These are phyloP conservation scores for Ascaphus truei DNA, from an alignment of 2,113 vertebrate genomes.

Conservation along the genomic window DNA sequence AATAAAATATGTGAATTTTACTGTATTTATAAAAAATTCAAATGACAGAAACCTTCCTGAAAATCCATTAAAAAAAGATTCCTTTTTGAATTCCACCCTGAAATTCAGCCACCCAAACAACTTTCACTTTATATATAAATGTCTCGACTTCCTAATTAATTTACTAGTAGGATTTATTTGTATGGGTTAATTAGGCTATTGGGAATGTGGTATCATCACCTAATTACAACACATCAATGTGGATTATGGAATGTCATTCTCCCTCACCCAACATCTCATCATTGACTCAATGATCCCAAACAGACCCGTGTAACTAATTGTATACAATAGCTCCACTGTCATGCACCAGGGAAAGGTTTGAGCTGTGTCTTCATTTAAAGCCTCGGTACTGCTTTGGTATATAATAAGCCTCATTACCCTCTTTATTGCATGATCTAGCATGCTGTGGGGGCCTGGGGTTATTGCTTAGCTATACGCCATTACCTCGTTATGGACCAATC, in stretches of 20 bases:
- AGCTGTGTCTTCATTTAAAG: not conserved
- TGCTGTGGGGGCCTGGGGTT: not conserved
- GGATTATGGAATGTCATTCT: not conserved
- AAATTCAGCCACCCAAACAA: not conserved
- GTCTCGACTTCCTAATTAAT: constrained; percentile 5
- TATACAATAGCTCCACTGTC: not conserved
- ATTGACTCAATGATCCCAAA: not conserved
- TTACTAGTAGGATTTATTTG: not conserved
- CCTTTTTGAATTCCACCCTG: not conserved
- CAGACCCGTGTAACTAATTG: not conserved
- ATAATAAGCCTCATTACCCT: constrained; percentile 1
- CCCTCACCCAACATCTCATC: not conserved
- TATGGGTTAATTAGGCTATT: constrained; percentile 19
- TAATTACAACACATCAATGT: constrained; percentile 9
- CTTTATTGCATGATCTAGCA: not conserved
- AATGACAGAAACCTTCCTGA: no score
- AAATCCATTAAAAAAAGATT: not conserved
- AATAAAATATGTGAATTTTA: no score
- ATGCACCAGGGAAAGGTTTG: not conserved
- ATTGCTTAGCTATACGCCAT: not conserved
- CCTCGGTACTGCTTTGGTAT: not conserved
- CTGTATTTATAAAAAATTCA: no score
- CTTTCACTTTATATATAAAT: not conserved
- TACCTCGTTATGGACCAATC: not conserved
- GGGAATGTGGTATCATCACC: not conserved